Evolutionary conservation across 2,113 vertebrate species (phyloP), one percentile per base, ranked within the genome.

Genomic region (Burhinus bistriatus): DNA sequence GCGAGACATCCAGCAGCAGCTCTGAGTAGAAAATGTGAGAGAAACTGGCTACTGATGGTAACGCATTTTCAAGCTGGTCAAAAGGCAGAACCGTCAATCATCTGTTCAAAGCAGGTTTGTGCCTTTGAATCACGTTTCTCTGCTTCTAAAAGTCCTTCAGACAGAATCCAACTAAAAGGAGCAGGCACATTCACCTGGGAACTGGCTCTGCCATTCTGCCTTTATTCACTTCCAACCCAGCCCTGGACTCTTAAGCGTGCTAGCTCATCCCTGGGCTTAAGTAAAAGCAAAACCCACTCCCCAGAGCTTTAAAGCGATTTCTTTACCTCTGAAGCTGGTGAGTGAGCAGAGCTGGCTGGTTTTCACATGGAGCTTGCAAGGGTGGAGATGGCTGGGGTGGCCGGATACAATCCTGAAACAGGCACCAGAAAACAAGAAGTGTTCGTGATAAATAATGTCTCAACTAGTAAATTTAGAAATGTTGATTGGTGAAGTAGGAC

Each of bases 271-370:
- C 58, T 12, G 62, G 84, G 77, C 61, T 52, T 7, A 22, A 51
- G 38, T 1, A 36, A 26, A 30, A 66, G 38, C 3, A 20, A 92
- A 86, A 2, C 29, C 44, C 42, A 3, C 15, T 57, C 38, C 79
- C 72, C 58, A 38, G 57, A 61, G 68, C 65, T 29, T 26, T 8
- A 12, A 49, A 90, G 44, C 49, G 5, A 21, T 38, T 40, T 68
- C 73, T 62, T 97, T 97, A 99, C 99, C 99, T 99, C 98, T 99
- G 99, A 42, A 99, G 99, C 99, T 99, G 99, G 99, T 99, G 99
- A 93, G 99, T 99, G 87, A 99, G 99, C 96, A 99, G 99, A 94
- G 99, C 99, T 88, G 99, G 99, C 98, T 99, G 99, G 98, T 98
- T 99, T 98, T 99, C 99, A 98, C 99, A 99, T 2, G 99, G 97